These are phyloP conservation scores for Ichneumoninae sp. DNA, from an alignment of 2,888 invertebrate genomes.

Conservation along the genomic window DNA sequence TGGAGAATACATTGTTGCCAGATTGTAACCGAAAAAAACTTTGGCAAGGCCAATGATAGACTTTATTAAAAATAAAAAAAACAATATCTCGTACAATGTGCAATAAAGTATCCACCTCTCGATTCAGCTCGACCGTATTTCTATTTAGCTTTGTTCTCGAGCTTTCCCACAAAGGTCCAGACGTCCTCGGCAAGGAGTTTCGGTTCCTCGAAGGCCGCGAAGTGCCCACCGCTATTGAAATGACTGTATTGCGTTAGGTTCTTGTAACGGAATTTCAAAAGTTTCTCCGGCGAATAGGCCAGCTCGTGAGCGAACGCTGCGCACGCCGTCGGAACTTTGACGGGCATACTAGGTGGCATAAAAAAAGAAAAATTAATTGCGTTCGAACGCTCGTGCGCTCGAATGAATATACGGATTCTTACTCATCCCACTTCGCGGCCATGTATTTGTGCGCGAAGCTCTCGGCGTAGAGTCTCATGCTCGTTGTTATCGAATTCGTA, in stretches of 20 bases:
- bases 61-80: constrained; percentile 2
- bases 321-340: constrained; percentile 90
- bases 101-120: background rate
- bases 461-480: constrained; percentile 91
- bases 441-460: constrained; percentile 82
- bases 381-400: background rate
- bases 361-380: constrained; percentile 21
- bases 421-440: constrained; percentile 82
- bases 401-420: constrained; percentile 73
- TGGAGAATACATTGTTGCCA: background rate
- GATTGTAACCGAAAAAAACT: background rate
- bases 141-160: constrained; percentile 40
- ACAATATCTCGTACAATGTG: background rate
- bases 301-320: constrained; percentile 91
- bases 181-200: constrained; percentile 90
- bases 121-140: background rate
- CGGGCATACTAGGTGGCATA: constrained; percentile 86
- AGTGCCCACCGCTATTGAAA: constrained; percentile 90
- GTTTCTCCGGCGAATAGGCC: constrained; percentile 86
- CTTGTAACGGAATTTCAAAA: constrained; percentile 87
- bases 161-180: constrained; percentile 86
- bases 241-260: constrained; percentile 90
- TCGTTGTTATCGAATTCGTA: constrained; percentile 90
- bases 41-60: background rate
- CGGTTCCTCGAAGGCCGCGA: constrained; percentile 92